A percentile compares a stretch with the other conserved stretches of the same genome.
Conservation (phyloP, 2,797 vertebrate species). For the Okamejei kenojei region DNA sequence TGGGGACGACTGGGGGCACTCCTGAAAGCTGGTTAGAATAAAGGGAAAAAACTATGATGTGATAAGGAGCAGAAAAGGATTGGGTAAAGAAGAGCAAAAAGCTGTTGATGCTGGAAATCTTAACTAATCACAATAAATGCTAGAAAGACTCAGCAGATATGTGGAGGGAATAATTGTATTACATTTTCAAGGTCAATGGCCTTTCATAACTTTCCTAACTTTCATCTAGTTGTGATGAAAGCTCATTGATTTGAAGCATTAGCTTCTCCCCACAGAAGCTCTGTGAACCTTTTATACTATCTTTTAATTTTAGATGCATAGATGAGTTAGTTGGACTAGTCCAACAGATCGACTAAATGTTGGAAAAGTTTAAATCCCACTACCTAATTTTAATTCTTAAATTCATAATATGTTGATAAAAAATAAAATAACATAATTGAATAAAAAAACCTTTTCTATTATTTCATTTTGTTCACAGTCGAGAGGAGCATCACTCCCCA, state of each 20-base stretch:
- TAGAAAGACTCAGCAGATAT: no score
- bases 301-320: background rate
- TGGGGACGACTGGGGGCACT: background rate
- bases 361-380: background rate
- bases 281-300: no score
- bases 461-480: conserved; percentile 52
- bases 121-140: no score
- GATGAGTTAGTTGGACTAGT: background rate
- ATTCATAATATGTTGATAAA: background rate
- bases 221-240: no score
- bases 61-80: background rate
- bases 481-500: conserved; percentile 65
- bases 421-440: background rate
- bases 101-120: no score
- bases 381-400: background rate
- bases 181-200: no score
- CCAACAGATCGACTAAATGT: background rate
- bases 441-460: background rate
- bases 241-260: no score
- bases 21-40: background rate
- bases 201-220: no score
- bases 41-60: background rate
- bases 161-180: no score
- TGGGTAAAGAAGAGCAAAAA: background rate
- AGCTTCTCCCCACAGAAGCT: no score